Evolutionary conservation across 2,888 invertebrate species (phyloP).

Genomic region (Drosophila falleni): DNA sequence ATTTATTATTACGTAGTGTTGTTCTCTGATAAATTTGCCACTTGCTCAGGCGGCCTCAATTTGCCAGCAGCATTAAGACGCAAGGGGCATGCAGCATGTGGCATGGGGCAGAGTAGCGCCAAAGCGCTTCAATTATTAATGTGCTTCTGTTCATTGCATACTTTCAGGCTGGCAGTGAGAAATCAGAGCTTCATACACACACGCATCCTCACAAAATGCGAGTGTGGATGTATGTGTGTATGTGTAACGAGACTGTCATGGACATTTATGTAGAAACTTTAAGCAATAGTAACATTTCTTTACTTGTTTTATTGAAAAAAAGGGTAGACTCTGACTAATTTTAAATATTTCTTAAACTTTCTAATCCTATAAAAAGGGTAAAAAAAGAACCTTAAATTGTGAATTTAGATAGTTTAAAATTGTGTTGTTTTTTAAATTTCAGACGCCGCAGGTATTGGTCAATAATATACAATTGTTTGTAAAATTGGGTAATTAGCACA

Average conservation of each 20-base stretch:
- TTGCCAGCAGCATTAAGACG: constrained; percentile 37
- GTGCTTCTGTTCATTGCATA: constrained; percentile 76
- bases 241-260: constrained; percentile 26
- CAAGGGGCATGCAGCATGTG: background rate
- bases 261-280: constrained; percentile 28
- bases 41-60: constrained; percentile 67
- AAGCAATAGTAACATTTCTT: background rate
- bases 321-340: background rate
- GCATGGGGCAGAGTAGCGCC: constrained; percentile 33
- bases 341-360: background rate
- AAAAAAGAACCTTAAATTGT: background rate
- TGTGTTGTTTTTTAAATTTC: background rate
- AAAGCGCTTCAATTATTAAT: constrained; percentile 74
- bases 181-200: constrained; percentile 60
- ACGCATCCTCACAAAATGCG: constrained; percentile 22
- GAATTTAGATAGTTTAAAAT: background rate
- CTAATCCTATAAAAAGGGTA: background rate
- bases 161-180: constrained; percentile 73
- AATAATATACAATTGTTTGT: too few relatives aligned
- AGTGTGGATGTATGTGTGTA: constrained; percentile 3
- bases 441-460: too few relatives aligned
- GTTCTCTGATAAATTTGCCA: constrained; percentile 63
- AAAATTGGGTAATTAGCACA: too few relatives aligned
- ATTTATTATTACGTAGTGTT: constrained; percentile 36
- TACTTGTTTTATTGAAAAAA: background rate